Evolutionary conservation across 2,888 invertebrate species (phyloP), one percentile per base, ranked within the genome.

Genomic region (Epinotia brunnichana): DNA sequence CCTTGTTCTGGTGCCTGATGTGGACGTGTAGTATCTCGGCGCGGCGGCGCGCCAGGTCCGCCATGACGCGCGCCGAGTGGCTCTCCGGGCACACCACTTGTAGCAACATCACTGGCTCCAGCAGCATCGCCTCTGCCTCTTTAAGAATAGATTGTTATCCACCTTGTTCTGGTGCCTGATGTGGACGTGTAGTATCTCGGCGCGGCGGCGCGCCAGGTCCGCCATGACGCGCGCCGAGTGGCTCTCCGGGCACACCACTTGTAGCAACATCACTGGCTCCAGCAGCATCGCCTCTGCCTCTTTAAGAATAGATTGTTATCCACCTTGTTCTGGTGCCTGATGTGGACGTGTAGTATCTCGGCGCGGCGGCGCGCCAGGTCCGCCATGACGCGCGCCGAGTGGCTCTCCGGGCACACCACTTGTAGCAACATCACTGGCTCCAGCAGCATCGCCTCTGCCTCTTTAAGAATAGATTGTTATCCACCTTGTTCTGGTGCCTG

Each of bases 401-500:
- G 94, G 21, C 95, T 94, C 75, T 95, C 95, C 0, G 96, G 95
- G 0, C 94, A 92, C 7, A 95, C 95, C 76, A 99, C 95, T 93
- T 98, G 96, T 67, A 99, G 83, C 2, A 91, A 85, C 98, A 99
- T 99, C 74, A 99, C 93, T 3, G 99, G 99, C 88, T 99, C 99
- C 78, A 98, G 87, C 13, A 97, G 92, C 5, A 90, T 80, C 0
- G 95, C 89, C 2, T 93, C 92, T 0, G 94, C 90, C 71, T 94
- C 86, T 54, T 89, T 90, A 75, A 96, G n/a, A n/a, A 39, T 41
- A 53, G 51, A 35, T 41, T 24, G 17, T 24, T 24, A 24, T 2
- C 21, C 76, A 96, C 96, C 94, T 96, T 96, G 80, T 95, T 95
- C 35, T 92, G 85, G 9, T 96, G 95, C 66, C 96, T 91, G 0